Base-by-base conservation (phyloP, 64 coral and sea anemone genomes). In the Montipora capricornis region DNA sequence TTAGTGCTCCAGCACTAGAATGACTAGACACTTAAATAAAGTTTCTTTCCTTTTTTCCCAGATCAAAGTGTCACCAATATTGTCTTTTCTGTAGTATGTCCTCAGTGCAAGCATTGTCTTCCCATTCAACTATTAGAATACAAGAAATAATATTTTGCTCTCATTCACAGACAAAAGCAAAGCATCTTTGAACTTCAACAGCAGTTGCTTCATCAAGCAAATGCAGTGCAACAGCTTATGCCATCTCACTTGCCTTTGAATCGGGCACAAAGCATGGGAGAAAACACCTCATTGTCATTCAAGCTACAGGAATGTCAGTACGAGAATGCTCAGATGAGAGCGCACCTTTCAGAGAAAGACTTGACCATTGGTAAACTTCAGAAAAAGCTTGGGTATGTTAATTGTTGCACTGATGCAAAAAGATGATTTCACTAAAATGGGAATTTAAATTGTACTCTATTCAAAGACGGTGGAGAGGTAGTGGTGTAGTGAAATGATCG, bases 251-350 rank as follows among this genome's bases (percentile, higher is more conserved):
- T 45, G 8, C 92, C 87, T 80, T 46, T 93, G 12, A 88, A 55
- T 93, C 87, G 87, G 62, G 68, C 68, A 80, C 77, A 76, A 46
- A 78, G 88, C 55, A 47, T 87, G 82, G 80, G 88, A 64, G 17
- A 88, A 58, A 79, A 61, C 73, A 55, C n/a, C 51, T 58, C 79
- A 80, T 79, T 97, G 47, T 87, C 96, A 44, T 60, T 89, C 0
- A 97, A 97, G 78, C 93, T 97, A 22, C 96, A 97, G 73, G 96
- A 97, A 47, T 95, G 91, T 64, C 96, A 97, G 62, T 97, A 89
- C 46, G 96, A 97, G 78, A 97, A 78, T 78, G 96, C 96, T 79
- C 84, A 94, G 60, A 70, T 97, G 1, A 91, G 89, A 75, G 96
- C 93, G 67, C 92, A 91, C 58, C 17, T 97, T 8, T 74, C 96